Conservation (phyloP, 2,888 invertebrate genomes). For the Helicoverpa assulta region DNA sequence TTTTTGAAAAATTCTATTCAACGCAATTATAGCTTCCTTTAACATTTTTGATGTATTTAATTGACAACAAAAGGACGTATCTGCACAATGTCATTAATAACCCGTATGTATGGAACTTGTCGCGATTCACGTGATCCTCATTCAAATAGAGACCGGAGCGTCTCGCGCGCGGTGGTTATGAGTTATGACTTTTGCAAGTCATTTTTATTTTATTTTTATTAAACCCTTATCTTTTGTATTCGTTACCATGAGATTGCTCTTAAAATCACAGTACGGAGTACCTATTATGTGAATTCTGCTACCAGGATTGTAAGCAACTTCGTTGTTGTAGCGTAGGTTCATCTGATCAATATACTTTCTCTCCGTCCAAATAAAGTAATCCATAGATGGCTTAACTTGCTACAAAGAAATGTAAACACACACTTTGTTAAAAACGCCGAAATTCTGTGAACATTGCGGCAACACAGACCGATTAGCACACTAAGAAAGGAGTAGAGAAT, state of each 20-base stretch:
- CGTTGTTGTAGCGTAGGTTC: neutral
- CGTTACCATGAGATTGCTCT: constrained; percentile 20
- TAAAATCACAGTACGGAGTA: neutral
- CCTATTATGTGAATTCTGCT: neutral
- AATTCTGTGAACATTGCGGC: constrained; percentile 48
- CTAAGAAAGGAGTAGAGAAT: constrained; percentile 74
- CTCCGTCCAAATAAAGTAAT: neutral
- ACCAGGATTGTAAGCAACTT: neutral
- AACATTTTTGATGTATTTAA: constrained; percentile 83
- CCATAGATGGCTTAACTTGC: neutral
- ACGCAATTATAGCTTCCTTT: constrained; percentile 86
- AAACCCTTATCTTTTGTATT: constrained; percentile 17
- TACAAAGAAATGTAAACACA: constrained; percentile 31
- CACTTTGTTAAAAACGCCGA: constrained; percentile 7
- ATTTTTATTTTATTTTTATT: constrained; percentile 58
- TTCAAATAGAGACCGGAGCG: constrained; percentile 43
- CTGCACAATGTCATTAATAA: constrained; percentile 88
- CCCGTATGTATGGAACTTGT: constrained; percentile 86
- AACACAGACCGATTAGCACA: constrained; percentile 55
- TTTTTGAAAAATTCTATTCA: constrained; percentile 85
- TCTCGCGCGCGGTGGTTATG: constrained; percentile 45
- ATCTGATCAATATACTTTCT: neutral
- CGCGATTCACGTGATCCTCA: constrained; percentile 74
- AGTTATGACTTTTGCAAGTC: constrained; percentile 66
- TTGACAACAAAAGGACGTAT: constrained; percentile 78